Conservation (phyloP, 2,888 invertebrate species). For the Deilephila elpenor region DNA sequence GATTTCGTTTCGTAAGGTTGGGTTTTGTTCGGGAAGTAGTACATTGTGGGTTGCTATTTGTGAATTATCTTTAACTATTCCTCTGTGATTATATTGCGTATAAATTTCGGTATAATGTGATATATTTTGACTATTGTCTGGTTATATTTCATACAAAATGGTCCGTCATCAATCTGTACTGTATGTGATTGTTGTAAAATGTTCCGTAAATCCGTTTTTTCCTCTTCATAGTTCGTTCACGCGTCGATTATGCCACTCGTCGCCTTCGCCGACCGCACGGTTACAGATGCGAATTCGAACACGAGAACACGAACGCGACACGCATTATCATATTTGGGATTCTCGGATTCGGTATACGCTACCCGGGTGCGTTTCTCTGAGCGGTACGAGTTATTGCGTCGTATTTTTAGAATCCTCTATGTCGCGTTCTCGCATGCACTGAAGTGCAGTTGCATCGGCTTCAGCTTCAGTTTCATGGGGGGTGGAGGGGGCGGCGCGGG, state of each 20-base stretch:
- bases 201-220: constrained; percentile 70
- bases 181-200: constrained; percentile 51
- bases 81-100: constrained; percentile 73
- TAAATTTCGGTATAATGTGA: constrained; percentile 67
- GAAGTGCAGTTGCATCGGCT: constrained; percentile 79
- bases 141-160: constrained; percentile 58
- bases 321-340: constrained; percentile 36
- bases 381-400: constrained; percentile 41
- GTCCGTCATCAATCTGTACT: constrained; percentile 55
- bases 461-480: constrained; percentile 59
- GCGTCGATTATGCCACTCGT: constrained; percentile 31
- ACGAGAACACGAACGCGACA: constrained; percentile 32
- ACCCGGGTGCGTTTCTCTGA: constrained; percentile 40
- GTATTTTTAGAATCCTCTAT: constrained; percentile 60
- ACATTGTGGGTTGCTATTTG: constrained; percentile 29
- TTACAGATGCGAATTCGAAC: constrained; percentile 30
- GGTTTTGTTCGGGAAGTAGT: constrained; percentile 72
- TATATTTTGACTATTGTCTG: constrained; percentile 65
- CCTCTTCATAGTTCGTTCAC: constrained; percentile 76
- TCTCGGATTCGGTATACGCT: constrained; percentile 33
- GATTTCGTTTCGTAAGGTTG: constrained; percentile 82
- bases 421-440: constrained; percentile 76
- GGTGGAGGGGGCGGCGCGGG: constrained; percentile 48
- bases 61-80: constrained; percentile 56
- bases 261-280: constrained; percentile 31